phyloP scores from a whole-genome alignment of 2,797 vertebrate genomes.

The Eremophila alpestris region DNA sequence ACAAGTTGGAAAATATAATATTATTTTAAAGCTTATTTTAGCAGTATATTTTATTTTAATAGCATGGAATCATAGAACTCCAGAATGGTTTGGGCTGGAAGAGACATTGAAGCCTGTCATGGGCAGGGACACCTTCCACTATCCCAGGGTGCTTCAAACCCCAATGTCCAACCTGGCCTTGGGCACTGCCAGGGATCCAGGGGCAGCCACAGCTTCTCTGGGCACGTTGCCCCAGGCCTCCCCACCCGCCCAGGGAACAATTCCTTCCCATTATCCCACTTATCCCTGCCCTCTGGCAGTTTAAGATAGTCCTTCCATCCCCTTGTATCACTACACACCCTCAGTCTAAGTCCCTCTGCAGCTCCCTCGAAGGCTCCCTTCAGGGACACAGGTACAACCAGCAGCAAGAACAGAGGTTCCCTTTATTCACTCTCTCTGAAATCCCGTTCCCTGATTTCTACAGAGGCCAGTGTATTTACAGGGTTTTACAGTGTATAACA shows the following conservation, averaged over 20 bases:
- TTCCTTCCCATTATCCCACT: background rate
- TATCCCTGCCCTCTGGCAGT: accelerated
- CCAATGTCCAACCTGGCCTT: accelerated
- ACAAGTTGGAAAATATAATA: background rate
- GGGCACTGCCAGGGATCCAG: background rate
- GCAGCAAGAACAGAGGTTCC: background rate
- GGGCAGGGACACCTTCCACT: background rate
- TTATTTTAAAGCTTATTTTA: background rate
- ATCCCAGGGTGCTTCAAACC: accelerated
- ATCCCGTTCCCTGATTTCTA: background rate
- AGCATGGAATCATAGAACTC: background rate
- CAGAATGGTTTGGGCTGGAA: background rate
- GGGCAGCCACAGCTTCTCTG: background rate
- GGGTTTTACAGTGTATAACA: no score
- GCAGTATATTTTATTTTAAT: background rate
- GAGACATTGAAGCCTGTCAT: background rate
- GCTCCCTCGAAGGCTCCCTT: background rate
- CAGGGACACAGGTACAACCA: background rate
- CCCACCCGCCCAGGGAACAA: accelerated
- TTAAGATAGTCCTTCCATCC: no score
- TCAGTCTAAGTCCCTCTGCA: background rate
- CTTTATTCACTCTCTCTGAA: background rate
- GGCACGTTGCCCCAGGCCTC: background rate
- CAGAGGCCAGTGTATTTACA: no score
- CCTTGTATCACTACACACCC: background rate